These are phyloP conservation scores for Oscheius sp. DNA, from an alignment of 2,888 invertebrate species.

Conservation along the genomic window DNA sequence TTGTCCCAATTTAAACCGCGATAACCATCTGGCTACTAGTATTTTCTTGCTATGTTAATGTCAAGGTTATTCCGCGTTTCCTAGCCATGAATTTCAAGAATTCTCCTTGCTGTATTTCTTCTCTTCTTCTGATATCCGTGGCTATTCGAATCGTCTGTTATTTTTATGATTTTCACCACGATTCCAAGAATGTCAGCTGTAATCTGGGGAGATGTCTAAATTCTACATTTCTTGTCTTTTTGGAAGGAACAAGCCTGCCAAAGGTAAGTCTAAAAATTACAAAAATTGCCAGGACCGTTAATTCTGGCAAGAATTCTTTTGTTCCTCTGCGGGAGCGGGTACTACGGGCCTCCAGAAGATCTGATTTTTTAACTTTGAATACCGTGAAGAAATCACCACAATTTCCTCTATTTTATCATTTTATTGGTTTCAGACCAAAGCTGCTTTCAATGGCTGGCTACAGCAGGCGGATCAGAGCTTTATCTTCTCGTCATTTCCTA, in stretches of 20 bases:
- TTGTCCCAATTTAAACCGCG: too few relatives aligned
- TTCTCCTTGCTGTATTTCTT: neutral
- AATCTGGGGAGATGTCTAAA: neutral
- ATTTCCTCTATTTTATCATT: too few relatives aligned
- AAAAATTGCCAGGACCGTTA: too few relatives aligned
- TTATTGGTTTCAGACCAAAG: neutral
- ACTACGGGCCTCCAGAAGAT: too few relatives aligned
- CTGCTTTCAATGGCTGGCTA: constrained; percentile 5
- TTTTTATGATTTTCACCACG: too few relatives aligned
- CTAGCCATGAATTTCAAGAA: neutral
- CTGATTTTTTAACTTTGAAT: too few relatives aligned
- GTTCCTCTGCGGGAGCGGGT: too few relatives aligned
- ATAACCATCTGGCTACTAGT: too few relatives aligned
- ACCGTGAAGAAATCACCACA: too few relatives aligned
- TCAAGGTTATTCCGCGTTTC: neutral
- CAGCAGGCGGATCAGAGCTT: constrained; percentile 3
- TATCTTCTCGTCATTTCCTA: constrained; percentile 1
- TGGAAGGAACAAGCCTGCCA: neutral
- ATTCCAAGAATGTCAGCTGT: too few relatives aligned
- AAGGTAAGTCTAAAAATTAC: too few relatives aligned
- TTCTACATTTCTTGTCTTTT: constrained; percentile 1
- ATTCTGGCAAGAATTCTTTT: too few relatives aligned
- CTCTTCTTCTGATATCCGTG: neutral
- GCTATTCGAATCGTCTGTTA: neutral
- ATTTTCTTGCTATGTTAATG: constrained; percentile 3